Percentiles rank a stretch among this genome's conserved stretches.
phyloP scores from a whole-genome alignment of 2,113 vertebrate species.

The Syrrhaptes paradoxus region DNA sequence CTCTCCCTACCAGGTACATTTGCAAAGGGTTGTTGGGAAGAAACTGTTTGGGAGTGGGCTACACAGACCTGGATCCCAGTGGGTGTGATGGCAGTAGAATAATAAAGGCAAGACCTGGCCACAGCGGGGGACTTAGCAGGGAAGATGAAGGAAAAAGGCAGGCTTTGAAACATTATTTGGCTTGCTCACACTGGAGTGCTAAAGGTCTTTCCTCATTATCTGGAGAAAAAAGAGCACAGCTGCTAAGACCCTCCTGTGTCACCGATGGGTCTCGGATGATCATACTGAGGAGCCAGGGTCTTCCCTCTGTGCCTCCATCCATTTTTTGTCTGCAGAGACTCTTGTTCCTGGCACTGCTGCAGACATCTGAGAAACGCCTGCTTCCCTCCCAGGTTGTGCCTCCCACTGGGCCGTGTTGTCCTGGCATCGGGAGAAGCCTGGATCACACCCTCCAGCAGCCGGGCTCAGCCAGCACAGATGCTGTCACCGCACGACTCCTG shows the following conservation, averaged over 20 bases:
- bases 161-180: neutral
- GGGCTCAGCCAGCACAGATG: slow-evolving; percentile 5
- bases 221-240: neutral
- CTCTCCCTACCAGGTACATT: neutral
- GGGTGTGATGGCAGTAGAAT: neutral
- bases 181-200: neutral
- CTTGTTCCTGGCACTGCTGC: neutral
- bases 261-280: neutral
- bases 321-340: neutral
- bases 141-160: neutral
- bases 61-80: neutral
- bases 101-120: neutral
- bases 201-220: neutral
- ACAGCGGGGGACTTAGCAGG: neutral
- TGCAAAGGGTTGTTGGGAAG: neutral
- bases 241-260: neutral
- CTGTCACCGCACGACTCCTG: fast-evolving
- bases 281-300: neutral
- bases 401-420: fast-evolving
- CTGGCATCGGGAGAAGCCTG: neutral
- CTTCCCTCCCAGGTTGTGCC: neutral
- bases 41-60: neutral
- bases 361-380: neutral
- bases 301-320: neutral
- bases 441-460: neutral